Conservation (phyloP, 2,888 invertebrate genomes). For the Acrobasis consociella region DNA sequence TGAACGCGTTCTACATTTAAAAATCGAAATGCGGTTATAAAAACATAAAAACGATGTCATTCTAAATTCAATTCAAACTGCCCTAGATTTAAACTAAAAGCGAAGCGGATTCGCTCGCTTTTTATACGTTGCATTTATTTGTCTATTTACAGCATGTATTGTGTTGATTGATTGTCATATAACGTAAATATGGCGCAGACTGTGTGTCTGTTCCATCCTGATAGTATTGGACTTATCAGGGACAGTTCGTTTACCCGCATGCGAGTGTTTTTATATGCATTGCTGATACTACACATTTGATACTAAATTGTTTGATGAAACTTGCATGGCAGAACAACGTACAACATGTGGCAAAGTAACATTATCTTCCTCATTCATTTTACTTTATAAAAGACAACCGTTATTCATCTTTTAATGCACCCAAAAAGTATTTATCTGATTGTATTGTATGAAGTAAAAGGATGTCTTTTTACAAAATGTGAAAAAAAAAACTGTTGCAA, state of each 20-base stretch:
- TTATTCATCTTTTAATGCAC: too few species aligned
- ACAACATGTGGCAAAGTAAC: too few species aligned
- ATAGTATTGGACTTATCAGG: slow-evolving; percentile 19
- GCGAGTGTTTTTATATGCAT: slow-evolving; percentile 4
- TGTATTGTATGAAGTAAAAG: background rate
- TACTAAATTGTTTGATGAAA: slow-evolving; percentile 1
- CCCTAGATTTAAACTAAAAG: slow-evolving; percentile 4
- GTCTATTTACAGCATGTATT: background rate
- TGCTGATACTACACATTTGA: slow-evolving; percentile 1
- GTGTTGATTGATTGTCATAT: slow-evolving; percentile 13
- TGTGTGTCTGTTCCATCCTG: slow-evolving; percentile 19
- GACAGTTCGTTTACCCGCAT: slow-evolving; percentile 21
- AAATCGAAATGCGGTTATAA: background rate
- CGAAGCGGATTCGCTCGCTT: slow-evolving; percentile 2
- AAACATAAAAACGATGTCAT: slow-evolving; percentile 10
- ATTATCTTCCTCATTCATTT: too few species aligned
- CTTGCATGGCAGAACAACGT: background rate
- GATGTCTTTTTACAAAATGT: background rate
- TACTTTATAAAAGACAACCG: too few species aligned
- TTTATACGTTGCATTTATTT: slow-evolving; percentile 9
- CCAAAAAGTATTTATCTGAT: too few species aligned
- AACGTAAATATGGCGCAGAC: slow-evolving; percentile 18
- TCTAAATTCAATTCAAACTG: slow-evolving; percentile 2
- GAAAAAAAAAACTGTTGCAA: background rate
- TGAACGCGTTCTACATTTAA: background rate